Evolutionary conservation across 2,888 invertebrate species (phyloP), one percentile per base, ranked within the genome.

Genomic region (Cecidostiba fungosa): DNA sequence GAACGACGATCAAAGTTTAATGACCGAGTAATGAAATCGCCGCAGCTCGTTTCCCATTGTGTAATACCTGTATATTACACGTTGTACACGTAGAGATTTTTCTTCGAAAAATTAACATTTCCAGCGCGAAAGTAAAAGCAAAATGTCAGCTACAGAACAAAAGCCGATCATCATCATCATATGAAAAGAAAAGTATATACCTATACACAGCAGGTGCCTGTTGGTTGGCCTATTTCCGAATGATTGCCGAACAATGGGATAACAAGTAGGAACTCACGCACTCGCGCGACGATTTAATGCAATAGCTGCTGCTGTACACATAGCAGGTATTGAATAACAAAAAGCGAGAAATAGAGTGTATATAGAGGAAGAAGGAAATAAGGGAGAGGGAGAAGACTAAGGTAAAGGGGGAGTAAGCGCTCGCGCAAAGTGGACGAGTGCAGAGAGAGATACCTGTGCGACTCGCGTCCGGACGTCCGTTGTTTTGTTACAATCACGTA

Each of bases 401-500:
- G 86, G 81, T 77, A 59, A 14, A 80, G 73, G 86, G 82, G 85
- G 59, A 85, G 81, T 85, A 88, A 88, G 90, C 87, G 88, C 87
- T 86, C 69, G 88, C 85, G 86, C 88, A 87, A 87, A 88, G 91
- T 90, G 91, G 90, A 90, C 91, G 93, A 59, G 54, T n/a, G 43
- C 43, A n/a, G n/a, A 6, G n/a, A 6, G n/a, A 59, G 54, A 93
- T 93, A 93, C 93, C 93, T 93, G 93, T 93, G 93, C 91, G 93
- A 93, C 93, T 93, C 91, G 90, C 88, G 90, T 93, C 93, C 93
- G 93, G 93, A 93, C 91, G 92, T 93, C 93, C 93, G 93, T 90
- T 93, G 93, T 93, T 93, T 93, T 93, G 93, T 93, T 93, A 90
- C 89, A 93, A 93, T 93, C 93, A 93, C 93, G 93, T 87, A 88